Conservation (phyloP, 2,888 invertebrate species). For the Podotricha telesiphe region DNA sequence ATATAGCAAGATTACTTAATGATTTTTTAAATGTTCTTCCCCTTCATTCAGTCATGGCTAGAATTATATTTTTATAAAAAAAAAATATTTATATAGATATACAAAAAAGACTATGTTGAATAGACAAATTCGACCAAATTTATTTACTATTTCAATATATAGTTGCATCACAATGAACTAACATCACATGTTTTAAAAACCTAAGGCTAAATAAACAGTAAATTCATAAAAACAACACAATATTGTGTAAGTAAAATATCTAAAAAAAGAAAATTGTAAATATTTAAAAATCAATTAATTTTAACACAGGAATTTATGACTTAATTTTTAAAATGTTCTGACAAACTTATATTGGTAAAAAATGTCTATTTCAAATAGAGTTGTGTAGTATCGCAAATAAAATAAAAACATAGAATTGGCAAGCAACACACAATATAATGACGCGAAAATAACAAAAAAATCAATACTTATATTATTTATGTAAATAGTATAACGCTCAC, state of each 20-base stretch:
- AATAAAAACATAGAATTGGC: background rate
- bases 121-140: background rate
- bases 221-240: slow-evolving; percentile 22
- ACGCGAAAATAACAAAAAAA: background rate
- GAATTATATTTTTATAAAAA: too few species aligned
- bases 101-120: background rate
- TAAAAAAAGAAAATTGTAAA: background rate
- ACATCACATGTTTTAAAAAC: slow-evolving; percentile 24
- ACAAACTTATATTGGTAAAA: too few species aligned
- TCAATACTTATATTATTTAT: background rate
- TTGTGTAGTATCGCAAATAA: background rate
- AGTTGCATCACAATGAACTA: slow-evolving; percentile 24
- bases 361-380: too few species aligned
- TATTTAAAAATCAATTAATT: too few species aligned
- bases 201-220: slow-evolving; percentile 14
- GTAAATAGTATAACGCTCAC: slow-evolving; percentile 10
- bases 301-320: too few species aligned
- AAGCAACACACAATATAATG: background rate
- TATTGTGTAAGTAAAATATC: background rate
- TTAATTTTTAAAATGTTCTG: too few species aligned
- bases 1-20: too few species aligned
- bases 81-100: too few species aligned
- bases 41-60: too few species aligned
- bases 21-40: too few species aligned
- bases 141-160: background rate